Conservation (phyloP, 2,888 invertebrate species). For the Cryptophagus acutangulus region DNA sequence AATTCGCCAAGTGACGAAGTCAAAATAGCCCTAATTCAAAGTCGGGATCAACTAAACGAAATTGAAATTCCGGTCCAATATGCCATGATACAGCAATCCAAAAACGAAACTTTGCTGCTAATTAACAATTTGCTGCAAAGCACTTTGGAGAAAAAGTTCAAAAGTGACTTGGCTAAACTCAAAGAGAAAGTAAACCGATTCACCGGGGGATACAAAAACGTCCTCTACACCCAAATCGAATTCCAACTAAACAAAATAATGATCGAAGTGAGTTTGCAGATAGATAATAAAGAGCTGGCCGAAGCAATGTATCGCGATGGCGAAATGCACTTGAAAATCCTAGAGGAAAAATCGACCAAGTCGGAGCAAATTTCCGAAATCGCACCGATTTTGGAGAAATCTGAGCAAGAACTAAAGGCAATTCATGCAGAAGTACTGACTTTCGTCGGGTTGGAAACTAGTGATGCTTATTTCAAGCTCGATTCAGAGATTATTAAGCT, state of each 20-base stretch:
- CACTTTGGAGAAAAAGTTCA: conserved; percentile 13
- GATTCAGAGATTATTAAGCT: too few relatives aligned
- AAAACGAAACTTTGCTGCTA: background rate
- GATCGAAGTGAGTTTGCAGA: conserved; percentile 19
- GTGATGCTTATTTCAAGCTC: too few relatives aligned
- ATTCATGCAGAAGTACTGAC: background rate
- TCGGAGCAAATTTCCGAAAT: background rate
- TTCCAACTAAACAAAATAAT: conserved; percentile 27
- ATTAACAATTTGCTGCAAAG: background rate
- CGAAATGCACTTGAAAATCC: conserved; percentile 30
- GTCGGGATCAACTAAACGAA: conserved; percentile 15
- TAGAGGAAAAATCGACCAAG: conserved; percentile 28
- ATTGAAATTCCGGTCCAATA: conserved; percentile 18
- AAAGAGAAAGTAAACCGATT: conserved; percentile 30
- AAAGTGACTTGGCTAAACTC: conserved; percentile 16
- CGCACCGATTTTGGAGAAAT: background rate
- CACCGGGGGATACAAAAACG: conserved; percentile 31
- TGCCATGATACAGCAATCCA: background rate
- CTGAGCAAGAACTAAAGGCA: background rate
- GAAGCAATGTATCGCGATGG: conserved; percentile 25
- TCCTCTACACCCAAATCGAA: conserved; percentile 32
- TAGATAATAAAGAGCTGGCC: conserved; percentile 20
- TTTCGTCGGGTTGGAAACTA: too few relatives aligned
- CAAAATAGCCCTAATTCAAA: conserved; percentile 17
- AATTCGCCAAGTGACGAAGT: conserved; percentile 10